Percentiles rank a stretch among this genome's conserved stretches.
Conservation (phyloP, 2,888 invertebrate genomes). For the Limnephilus auricula region DNA sequence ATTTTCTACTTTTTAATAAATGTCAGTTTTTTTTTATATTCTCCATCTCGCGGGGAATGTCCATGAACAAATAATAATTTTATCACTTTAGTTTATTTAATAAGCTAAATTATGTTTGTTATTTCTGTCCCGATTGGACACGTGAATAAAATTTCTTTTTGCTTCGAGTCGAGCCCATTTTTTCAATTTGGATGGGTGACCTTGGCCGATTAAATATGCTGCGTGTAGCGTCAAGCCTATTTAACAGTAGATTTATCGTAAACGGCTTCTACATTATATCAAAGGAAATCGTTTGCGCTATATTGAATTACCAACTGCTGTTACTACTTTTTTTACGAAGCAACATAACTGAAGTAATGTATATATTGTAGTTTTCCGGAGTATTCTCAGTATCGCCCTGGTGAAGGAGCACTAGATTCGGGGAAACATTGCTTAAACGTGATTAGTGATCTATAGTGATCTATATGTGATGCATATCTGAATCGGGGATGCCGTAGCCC, state of each 20-base stretch:
- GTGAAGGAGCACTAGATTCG: no score
- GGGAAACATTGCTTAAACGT: no score
- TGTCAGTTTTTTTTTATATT: not conserved
- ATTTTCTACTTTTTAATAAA: no score
- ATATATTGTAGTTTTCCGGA: no score
- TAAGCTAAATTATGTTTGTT: not conserved
- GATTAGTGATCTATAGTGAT: no score
- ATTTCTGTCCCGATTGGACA: not conserved
- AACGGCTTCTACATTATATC: no score
- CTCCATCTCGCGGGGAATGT: not conserved
- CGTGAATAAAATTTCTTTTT: not conserved
- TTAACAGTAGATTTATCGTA: not conserved
- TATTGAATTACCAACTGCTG: not conserved
- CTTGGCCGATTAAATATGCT: not conserved
- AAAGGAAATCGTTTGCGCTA: not conserved
- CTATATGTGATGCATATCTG: no score
- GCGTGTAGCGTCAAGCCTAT: not conserved
- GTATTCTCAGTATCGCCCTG: no score
- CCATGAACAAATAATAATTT: not conserved
- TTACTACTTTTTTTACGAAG: not conserved
- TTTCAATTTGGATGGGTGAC: not conserved
- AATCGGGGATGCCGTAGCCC: no score
- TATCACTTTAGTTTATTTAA: not conserved
- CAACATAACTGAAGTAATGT: no score
- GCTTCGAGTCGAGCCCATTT: not conserved